phyloP scores from a whole-genome alignment of 2,113 vertebrate species.

The Otocyon megalotis region DNA sequence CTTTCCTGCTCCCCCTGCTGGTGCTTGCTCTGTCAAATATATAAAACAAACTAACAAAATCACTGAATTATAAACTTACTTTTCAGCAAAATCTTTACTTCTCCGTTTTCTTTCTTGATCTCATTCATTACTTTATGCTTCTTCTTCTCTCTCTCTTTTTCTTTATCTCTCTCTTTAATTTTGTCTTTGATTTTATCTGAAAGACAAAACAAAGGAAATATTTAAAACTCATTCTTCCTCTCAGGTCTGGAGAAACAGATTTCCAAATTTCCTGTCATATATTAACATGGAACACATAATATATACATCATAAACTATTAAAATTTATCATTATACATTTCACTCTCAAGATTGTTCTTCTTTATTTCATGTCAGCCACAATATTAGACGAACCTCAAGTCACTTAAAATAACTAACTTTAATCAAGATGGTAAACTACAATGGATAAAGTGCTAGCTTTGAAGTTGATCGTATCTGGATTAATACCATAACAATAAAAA shows the following conservation, averaged over 20 bases:
- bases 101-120: conserved; percentile 97
- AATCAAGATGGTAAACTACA: background rate
- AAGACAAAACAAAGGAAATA: conserved; percentile 75
- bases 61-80: conserved; percentile 86
- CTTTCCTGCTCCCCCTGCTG: too few species aligned
- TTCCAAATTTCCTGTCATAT: conserved; percentile 35
- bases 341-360: conserved; percentile 51
- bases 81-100: conserved; percentile 94
- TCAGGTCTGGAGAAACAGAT: background rate
- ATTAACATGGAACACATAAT: conserved; percentile 25
- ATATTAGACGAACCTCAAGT: conserved; percentile 47
- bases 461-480: background rate
- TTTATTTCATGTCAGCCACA: conserved; percentile 26
- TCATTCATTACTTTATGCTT: conserved; percentile 95
- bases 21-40: too few species aligned
- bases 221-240: conserved; percentile 29
- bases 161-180: conserved; percentile 91
- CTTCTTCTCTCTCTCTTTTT: conserved; percentile 94
- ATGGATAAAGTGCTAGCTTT: background rate
- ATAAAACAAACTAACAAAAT: background rate
- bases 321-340: conserved; percentile 48
- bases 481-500: background rate
- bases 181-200: conserved; percentile 94
- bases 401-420: conserved; percentile 41
- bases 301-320: background rate